Evolutionary conservation across 2,888 invertebrate species (phyloP).

Genomic region (Tipula vernalis): DNA sequence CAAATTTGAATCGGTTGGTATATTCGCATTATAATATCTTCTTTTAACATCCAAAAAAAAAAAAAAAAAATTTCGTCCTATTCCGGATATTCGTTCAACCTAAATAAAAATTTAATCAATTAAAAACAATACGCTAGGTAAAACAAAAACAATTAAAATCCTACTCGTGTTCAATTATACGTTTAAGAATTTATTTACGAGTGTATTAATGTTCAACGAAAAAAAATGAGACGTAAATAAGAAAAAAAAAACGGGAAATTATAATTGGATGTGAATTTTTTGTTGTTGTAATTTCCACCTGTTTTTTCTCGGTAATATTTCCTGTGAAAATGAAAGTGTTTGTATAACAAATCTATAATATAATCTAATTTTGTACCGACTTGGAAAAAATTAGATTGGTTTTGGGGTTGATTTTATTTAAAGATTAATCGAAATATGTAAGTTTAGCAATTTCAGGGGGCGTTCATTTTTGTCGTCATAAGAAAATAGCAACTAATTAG

Average conservation of each 20-base stretch:
- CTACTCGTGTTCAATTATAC: neutral
- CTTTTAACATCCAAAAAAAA: neutral
- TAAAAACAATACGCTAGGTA: neutral
- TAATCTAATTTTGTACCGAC: neutral
- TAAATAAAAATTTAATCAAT: neutral
- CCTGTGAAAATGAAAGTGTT: neutral
- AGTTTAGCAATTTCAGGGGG: no score
- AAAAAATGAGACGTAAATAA: neutral
- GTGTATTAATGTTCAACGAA: neutral
- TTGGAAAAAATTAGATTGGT: neutral
- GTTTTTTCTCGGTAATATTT: neutral
- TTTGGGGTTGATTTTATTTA: neutral
- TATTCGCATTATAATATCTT: neutral
- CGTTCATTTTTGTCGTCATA: no score
- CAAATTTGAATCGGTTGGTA: neutral
- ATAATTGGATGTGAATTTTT: neutral
- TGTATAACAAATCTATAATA: neutral
- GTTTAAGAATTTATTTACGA: neutral
- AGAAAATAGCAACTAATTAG: no score
- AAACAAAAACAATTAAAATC: neutral
- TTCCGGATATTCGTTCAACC: neutral
- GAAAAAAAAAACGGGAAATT: neutral
- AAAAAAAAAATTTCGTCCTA: neutral
- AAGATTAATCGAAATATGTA: neutral
- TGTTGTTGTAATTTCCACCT: neutral